Conservation (phyloP, 2,113 vertebrate species). For the Chiloscyllium plagiosum region DNA sequence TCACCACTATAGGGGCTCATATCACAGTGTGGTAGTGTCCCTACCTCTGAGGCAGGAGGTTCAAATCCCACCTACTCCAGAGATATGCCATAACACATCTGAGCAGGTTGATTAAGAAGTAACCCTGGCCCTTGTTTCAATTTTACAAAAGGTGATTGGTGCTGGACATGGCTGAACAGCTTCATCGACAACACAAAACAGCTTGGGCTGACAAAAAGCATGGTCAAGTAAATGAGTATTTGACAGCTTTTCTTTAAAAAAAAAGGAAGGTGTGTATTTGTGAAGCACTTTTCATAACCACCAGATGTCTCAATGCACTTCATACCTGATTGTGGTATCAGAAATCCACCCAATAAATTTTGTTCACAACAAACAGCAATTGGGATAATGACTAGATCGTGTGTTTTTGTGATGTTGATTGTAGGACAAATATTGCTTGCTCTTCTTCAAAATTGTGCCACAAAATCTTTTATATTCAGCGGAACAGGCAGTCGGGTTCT, state of each 20-base stretch:
- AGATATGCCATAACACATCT: too few relatives aligned
- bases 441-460: neutral
- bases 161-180: too few relatives aligned
- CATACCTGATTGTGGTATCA: neutral
- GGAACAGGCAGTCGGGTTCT: neutral
- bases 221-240: neutral
- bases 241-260: neutral
- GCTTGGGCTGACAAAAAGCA: neutral
- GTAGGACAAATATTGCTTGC: neutral
- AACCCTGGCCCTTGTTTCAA: too few relatives aligned
- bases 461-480: neutral
- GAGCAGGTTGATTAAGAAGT: too few relatives aligned
- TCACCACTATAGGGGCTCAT: too few relatives aligned
- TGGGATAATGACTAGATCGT: neutral
- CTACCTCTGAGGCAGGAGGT: too few relatives aligned
- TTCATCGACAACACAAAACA: too few relatives aligned
- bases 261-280: neutral
- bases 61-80: too few relatives aligned
- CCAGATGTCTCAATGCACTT: neutral
- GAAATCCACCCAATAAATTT: neutral
- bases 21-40: too few relatives aligned
- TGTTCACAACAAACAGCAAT: neutral
- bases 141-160: too few relatives aligned
- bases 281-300: neutral
- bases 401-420: neutral